These are phyloP conservation scores for Bufo gargarizans DNA, from an alignment of 2,113 vertebrate species.

Conservation along the genomic window DNA sequence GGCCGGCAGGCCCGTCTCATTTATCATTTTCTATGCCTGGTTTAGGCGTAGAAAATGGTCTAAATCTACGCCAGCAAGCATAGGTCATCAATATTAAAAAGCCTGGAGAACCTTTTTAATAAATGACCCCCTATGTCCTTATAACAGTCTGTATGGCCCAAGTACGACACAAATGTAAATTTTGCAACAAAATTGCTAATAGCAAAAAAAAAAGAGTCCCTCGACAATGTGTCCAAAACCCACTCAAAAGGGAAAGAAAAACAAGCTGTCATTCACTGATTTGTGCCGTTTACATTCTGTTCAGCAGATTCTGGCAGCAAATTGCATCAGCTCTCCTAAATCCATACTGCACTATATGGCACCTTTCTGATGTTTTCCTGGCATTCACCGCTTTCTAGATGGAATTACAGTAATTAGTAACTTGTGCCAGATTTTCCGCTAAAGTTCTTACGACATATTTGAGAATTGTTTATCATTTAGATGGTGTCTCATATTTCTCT, in stretches of 20 bases:
- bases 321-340: slow-evolving; percentile 21
- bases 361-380: slow-evolving; percentile 39
- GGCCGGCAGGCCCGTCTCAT: no score
- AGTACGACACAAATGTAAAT: background rate
- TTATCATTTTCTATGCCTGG: no score
- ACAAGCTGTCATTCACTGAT: slow-evolving; percentile 4
- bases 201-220: background rate
- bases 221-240: slow-evolving; percentile 3
- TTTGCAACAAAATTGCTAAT: background rate
- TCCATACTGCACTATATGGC: background rate
- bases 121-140: no score
- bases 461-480: background rate
- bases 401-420: slow-evolving; percentile 45
- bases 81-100: no score
- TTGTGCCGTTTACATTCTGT: background rate
- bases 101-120: no score
- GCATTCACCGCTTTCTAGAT: slow-evolving; percentile 23
- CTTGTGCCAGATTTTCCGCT: slow-evolving; percentile 28
- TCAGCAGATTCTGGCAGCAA: slow-evolving; percentile 25
- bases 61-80: no score
- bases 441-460: slow-evolving; percentile 13
- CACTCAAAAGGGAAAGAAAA: slow-evolving; percentile 12
- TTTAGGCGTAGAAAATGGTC: no score
- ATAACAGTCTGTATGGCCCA: no score
- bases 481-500: background rate